phyloP scores from a whole-genome alignment of 1,140 invertebrate species.

The Sesamia nonagrioides region DNA sequence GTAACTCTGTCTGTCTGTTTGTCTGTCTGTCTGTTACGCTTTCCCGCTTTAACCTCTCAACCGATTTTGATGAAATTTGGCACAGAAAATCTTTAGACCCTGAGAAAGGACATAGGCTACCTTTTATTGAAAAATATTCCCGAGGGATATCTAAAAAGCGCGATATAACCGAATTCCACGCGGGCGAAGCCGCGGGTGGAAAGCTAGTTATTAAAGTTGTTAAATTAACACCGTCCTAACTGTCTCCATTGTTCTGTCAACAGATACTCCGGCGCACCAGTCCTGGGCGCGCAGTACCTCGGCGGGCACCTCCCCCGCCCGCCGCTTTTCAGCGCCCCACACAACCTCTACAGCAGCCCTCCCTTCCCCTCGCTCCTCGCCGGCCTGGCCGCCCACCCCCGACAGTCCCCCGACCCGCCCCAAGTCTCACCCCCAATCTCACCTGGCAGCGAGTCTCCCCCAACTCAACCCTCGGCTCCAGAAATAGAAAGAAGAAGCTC shows the following conservation, averaged over 20 bases:
- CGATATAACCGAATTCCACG: no score
- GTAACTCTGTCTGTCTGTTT: no score
- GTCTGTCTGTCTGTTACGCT: no score
- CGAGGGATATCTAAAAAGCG: no score
- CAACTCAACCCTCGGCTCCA: conserved; percentile 77
- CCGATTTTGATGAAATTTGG: no score
- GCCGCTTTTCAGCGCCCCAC: conserved; percentile 89
- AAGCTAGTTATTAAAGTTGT: no score
- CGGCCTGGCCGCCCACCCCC: conserved; percentile 92
- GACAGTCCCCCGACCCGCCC: conserved; percentile 88
- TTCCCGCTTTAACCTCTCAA: no score
- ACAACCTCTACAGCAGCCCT: conserved; percentile 90
- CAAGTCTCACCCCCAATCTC: conserved; percentile 88
- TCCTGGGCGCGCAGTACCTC: conserved; percentile 38
- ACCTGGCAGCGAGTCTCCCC: conserved; percentile 82
- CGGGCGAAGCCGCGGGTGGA: no score
- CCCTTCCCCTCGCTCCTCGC: conserved; percentile 95
- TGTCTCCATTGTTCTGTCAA: neutral
- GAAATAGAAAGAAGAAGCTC: conserved; percentile 94
- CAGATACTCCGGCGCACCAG: conserved; percentile 75
- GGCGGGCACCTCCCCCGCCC: conserved; percentile 88
- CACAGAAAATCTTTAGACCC: no score
- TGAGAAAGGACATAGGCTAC: no score
- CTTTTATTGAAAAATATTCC: no score
- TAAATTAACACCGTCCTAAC: neutral